These are phyloP conservation scores for Lytechinus variegatus DNA, from an alignment of 35 echinoderm and acorn worm genomes.

Conservation along the genomic window DNA sequence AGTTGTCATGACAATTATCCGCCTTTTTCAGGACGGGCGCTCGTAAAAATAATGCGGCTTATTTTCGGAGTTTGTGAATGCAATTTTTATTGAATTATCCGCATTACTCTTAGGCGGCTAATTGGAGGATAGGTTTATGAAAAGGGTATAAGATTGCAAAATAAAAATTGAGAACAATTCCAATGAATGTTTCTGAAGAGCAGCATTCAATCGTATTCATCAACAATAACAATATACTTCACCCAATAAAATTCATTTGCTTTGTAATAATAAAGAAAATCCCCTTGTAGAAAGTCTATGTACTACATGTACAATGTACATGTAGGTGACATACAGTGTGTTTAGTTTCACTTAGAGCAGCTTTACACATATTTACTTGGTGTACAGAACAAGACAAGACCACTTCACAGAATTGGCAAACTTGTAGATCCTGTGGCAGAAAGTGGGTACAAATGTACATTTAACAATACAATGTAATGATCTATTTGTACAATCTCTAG, in stretches of 20 bases:
- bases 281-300: neutral
- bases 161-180: neutral
- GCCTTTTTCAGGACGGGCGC: too few species aligned
- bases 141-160: too few species aligned
- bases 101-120: too few species aligned
- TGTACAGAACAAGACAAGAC: neutral
- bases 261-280: neutral
- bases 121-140: too few species aligned
- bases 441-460: neutral
- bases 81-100: too few species aligned
- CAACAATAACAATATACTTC: neutral
- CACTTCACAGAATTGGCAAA: neutral
- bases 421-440: neutral
- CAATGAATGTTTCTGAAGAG: neutral
- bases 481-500: neutral
- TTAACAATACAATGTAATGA: neutral
- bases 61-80: too few species aligned
- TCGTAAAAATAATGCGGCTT: too few species aligned
- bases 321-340: constrained; percentile 15
- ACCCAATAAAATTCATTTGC: neutral
- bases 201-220: neutral
- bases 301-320: too few species aligned
- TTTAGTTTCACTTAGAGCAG: neutral
- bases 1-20: too few species aligned
- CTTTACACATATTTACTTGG: constrained; percentile 12